Evolutionary conservation across 2,888 invertebrate genomes (phyloP), one percentile per base, ranked within the genome.

Genomic region (Allophyes oxyacanthae): DNA sequence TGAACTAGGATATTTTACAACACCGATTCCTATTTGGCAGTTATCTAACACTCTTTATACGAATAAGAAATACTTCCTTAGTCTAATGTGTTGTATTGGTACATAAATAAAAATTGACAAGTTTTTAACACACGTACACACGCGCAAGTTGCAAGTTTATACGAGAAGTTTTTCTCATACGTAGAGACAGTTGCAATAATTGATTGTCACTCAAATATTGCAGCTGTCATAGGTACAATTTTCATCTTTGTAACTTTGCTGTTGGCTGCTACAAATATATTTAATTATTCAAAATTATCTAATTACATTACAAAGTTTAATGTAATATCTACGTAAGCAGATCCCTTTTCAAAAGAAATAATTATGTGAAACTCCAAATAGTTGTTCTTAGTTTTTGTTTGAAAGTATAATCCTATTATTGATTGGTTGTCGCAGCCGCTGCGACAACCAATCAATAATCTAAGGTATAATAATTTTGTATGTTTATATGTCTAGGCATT

Each of bases 11-110:
- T 88, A 87, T 86, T 87, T 87, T 89, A 91, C 87, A 90, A 92
- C 90, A 92, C 83, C 85, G 86, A 90, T 82, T 85, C 82, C 86
- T 91, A 91, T 93, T 92, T 92, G 92, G 92, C 93, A 93, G 92
- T 93, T 86, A 90, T 82, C 90, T 90, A 91, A 89, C 78, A 85
- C 82, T 83, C 82, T 85, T 86, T 83, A 79, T 77, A 81, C 68
- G 77, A 77, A 79, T 80, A 81, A 82, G 79, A 81, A 76, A 68
- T 81, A 81, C 46, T 66, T 72, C 77, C 75, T 75, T 77, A 70
- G 13, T 77, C 70, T 78, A 75, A 77, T 42, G 69, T 79, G 78
- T 79, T 80, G 80, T 62, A 70, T 20, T 4, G 20, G 20, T 20
- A 20, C 20, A 20, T 20, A 86, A 90, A 88, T 81, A 70, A 86